phyloP scores from a whole-genome alignment of 2,113 vertebrate genomes.

The Mesocricetus auratus region DNA sequence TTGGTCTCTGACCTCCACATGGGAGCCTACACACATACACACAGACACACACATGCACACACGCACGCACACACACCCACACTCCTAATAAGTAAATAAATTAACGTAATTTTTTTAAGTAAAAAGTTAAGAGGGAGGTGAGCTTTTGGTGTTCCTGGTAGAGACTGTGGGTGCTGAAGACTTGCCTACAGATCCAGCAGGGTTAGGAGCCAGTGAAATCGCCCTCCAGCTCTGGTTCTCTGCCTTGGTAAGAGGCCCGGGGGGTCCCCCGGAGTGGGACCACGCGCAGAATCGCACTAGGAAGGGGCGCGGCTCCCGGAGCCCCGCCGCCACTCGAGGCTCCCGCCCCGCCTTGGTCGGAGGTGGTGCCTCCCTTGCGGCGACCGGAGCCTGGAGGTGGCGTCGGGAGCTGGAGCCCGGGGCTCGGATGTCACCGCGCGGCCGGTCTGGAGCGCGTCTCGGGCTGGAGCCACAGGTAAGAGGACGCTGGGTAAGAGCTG shows the following conservation, averaged over 20 bases:
- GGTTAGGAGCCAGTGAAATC: too few species aligned
- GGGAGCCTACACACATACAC: neutral
- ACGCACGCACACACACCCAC: neutral
- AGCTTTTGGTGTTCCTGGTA: too few species aligned
- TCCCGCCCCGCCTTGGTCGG: slow-evolving; percentile 54
- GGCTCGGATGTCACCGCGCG: slow-evolving; percentile 68
- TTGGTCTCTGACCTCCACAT: neutral
- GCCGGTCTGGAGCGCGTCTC: neutral
- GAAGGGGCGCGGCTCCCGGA: slow-evolving; percentile 26
- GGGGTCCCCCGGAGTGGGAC: neutral
- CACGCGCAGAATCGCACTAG: neutral
- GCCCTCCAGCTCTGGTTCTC: rapidly evolving
- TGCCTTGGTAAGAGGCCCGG: neutral
- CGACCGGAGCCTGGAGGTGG: slow-evolving; percentile 63
- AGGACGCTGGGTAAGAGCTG: too few species aligned
- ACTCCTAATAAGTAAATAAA: neutral
- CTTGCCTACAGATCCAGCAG: neutral
- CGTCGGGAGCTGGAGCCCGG: slow-evolving; percentile 39
- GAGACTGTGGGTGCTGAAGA: neutral
- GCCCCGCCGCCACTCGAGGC: neutral
- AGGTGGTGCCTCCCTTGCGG: slow-evolving; percentile 67
- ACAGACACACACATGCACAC: neutral
- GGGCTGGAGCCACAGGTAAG: slow-evolving; percentile 46
- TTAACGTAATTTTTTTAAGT: neutral
- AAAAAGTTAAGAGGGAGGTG: neutral